These are phyloP conservation scores for Neogale vison DNA, from an alignment of 2,113 vertebrate genomes.

Conservation along the genomic window DNA sequence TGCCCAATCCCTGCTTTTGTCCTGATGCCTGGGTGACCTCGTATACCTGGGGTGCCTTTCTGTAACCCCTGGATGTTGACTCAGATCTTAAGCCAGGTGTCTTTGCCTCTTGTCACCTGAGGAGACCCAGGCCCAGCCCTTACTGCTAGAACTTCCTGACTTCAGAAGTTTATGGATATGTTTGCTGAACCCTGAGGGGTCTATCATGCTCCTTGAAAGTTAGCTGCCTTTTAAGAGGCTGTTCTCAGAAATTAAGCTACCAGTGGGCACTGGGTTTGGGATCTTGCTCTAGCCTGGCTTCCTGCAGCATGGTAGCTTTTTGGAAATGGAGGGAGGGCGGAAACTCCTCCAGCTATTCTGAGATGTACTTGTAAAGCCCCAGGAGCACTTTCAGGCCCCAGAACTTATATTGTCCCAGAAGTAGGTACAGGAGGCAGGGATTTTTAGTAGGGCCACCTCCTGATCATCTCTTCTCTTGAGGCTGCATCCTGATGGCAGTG, in stretches of 20 bases:
- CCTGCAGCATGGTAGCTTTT: not conserved
- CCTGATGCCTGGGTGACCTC: not conserved
- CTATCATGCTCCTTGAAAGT: not conserved
- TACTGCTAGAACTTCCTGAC: not conserved
- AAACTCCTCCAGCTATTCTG: not conserved
- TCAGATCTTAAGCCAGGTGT: not conserved
- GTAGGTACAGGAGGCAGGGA: not conserved
- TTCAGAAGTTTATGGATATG: not conserved
- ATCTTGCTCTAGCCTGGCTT: not conserved
- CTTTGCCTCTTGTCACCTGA: not conserved
- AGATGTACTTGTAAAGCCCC: not conserved
- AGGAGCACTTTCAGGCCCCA: not conserved
- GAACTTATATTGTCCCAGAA: not conserved
- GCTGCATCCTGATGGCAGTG: too few species aligned
- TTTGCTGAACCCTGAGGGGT: not conserved
- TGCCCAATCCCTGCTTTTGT: not conserved
- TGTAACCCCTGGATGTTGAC: not conserved
- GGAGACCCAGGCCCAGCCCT: not conserved
- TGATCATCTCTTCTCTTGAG: not conserved
- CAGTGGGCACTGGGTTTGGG: not conserved
- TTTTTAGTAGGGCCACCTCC: not conserved
- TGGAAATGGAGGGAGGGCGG: not conserved
- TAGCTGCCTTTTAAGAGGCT: not conserved
- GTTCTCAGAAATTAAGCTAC: not conserved
- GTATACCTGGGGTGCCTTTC: not conserved